These are phyloP conservation scores for Heterocephalus glaber DNA, from an alignment of 2,113 vertebrate species.

Conservation along the genomic window DNA sequence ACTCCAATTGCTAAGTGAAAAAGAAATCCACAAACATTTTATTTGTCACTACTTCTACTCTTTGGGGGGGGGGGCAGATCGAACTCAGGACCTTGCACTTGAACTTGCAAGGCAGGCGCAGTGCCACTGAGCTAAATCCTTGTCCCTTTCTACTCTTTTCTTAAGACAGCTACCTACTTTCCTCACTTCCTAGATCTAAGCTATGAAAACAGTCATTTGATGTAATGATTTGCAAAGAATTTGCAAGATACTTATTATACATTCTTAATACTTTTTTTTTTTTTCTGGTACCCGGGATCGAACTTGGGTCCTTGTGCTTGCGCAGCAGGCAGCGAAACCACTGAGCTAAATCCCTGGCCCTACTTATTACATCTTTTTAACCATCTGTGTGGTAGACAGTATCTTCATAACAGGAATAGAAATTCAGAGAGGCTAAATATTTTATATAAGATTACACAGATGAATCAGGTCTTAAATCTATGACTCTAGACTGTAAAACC, in stretches of 20 bases:
- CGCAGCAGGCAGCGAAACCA: too few relatives aligned
- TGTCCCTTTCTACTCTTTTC: too few relatives aligned
- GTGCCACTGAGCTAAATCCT: too few relatives aligned
- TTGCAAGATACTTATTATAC: neutral
- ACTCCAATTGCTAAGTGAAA: slow-evolving; percentile 30
- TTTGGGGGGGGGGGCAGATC: too few relatives aligned
- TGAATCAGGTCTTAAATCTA: neutral
- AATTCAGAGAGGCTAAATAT: slow-evolving; percentile 24
- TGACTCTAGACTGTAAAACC: neutral
- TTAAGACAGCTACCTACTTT: neutral
- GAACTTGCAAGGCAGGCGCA: too few relatives aligned
- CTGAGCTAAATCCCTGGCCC: too few relatives aligned
- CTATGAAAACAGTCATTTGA: slow-evolving; percentile 34
- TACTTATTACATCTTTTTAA: slow-evolving; percentile 20
- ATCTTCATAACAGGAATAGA: neutral
- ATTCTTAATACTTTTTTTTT: neutral
- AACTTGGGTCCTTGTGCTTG: too few relatives aligned
- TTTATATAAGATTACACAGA: neutral
- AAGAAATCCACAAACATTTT: neutral
- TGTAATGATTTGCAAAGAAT: slow-evolving; percentile 1
- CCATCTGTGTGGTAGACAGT: neutral
- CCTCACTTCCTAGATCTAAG: slow-evolving; percentile 41
- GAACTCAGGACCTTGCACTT: too few relatives aligned
- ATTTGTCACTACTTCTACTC: neutral
- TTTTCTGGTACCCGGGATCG: neutral